Evolutionary conservation across 2,888 invertebrate genomes (phyloP).

Genomic region (Cosmia pyralina): DNA sequence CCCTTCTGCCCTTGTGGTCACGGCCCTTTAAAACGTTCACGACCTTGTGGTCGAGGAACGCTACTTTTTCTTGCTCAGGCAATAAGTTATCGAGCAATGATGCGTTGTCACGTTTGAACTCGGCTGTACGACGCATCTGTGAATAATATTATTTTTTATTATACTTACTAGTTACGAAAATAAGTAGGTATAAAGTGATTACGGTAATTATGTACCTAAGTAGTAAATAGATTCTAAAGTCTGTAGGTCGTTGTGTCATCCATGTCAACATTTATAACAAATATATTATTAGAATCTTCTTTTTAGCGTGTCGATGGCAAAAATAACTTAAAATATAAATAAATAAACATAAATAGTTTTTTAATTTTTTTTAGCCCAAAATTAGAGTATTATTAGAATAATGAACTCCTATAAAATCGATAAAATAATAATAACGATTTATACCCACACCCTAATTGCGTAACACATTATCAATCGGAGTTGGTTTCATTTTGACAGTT

Average conservation of each 20-base stretch:
- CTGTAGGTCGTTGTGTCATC: constrained; percentile 6
- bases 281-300: too few species aligned
- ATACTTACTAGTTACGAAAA: neutral
- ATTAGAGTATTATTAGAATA: too few species aligned
- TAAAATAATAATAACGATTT: too few species aligned
- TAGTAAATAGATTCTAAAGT: neutral
- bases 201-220: neutral
- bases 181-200: neutral
- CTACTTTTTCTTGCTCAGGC: constrained; percentile 92
- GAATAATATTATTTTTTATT: constrained; percentile 55
- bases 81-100: constrained; percentile 91
- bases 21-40: constrained; percentile 94
- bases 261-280: neutral
- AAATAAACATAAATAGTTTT: too few species aligned
- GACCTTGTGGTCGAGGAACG: constrained; percentile 93
- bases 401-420: too few species aligned
- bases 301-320: too few species aligned
- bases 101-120: constrained; percentile 93
- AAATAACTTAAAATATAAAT: too few species aligned
- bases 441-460: too few species aligned
- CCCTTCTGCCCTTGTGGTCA: constrained; percentile 94
- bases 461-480: too few species aligned
- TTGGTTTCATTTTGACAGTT: too few species aligned
- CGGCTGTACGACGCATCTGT: constrained; percentile 94
- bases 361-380: too few species aligned